phyloP scores from a whole-genome alignment of 2,113 vertebrate species.

The Microcebus griseorufus region DNA sequence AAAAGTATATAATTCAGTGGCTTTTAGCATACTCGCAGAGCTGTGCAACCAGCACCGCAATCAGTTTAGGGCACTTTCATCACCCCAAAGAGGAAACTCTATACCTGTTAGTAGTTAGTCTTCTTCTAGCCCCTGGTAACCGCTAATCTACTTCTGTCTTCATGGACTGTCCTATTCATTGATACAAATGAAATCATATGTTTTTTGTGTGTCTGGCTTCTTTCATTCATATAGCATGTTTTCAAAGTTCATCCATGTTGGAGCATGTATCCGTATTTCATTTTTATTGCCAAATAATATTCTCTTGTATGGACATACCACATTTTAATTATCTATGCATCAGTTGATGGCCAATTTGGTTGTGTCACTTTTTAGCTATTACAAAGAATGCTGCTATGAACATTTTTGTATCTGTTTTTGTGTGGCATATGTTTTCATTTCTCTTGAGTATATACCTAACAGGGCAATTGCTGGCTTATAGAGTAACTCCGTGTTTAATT shows the following conservation, averaged over 20 bases:
- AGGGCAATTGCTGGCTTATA: not conserved
- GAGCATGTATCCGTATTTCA: not conserved
- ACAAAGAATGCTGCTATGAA: not conserved
- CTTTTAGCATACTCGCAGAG: not conserved
- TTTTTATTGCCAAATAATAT: not conserved
- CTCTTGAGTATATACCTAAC: not conserved
- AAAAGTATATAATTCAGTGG: not conserved
- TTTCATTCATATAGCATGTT: not conserved
- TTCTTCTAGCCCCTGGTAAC: not conserved
- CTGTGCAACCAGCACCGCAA: not conserved
- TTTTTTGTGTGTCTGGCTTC: not conserved
- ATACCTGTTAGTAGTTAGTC: not conserved
- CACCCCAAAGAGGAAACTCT: not conserved
- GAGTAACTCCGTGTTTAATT: not conserved
- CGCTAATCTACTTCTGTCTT: not conserved
- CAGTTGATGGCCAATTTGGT: not conserved
- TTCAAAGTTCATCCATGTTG: not conserved
- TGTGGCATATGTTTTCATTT: not conserved
- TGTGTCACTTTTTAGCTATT: not conserved
- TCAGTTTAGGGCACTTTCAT: not conserved
- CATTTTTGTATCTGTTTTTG: not conserved
- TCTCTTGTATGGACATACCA: not conserved
- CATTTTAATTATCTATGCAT: not conserved
- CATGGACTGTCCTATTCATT: not conserved
- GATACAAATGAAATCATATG: not conserved